These are phyloP conservation scores for Tychaedon coryphoeus DNA, from an alignment of 2,113 vertebrate species.

Conservation along the genomic window DNA sequence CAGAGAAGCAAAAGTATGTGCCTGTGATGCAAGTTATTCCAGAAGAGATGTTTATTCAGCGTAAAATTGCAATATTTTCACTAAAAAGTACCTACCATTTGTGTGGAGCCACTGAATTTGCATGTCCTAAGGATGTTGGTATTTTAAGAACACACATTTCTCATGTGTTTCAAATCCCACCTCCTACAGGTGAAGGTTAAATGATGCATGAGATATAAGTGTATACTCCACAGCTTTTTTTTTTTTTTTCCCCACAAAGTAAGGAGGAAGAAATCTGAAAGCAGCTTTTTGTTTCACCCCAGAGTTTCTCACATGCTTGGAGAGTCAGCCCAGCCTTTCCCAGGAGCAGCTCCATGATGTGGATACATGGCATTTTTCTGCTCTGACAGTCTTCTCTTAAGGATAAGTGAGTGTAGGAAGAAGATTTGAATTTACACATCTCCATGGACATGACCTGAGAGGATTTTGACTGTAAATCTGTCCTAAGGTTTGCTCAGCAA, in stretches of 20 bases:
- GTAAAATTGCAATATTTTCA: not conserved
- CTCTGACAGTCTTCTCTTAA: not conserved
- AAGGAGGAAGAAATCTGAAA: not conserved
- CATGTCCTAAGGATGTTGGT: not conserved
- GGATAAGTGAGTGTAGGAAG: not conserved
- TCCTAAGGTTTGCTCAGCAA: not conserved
- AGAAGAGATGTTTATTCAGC: not conserved
- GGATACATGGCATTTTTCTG: not conserved
- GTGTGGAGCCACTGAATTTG: not conserved
- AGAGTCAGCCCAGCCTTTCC: not conserved
- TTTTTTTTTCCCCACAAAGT: fast-evolving
- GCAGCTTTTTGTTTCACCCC: not conserved
- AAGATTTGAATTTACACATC: not conserved
- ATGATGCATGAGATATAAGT: not conserved
- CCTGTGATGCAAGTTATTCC: not conserved
- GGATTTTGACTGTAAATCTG: not conserved
- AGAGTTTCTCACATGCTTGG: no score
- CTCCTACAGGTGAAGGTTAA: not conserved
- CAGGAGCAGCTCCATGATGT: not conserved
- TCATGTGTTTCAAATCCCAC: not conserved
- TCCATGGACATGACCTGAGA: not conserved
- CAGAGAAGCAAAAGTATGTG: not conserved
- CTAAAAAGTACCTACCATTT: not conserved
- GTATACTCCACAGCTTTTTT: not conserved
- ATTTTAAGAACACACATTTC: not conserved